Conservation (phyloP, 2,113 vertebrate species). For the Chaenogobius annularis region DNA sequence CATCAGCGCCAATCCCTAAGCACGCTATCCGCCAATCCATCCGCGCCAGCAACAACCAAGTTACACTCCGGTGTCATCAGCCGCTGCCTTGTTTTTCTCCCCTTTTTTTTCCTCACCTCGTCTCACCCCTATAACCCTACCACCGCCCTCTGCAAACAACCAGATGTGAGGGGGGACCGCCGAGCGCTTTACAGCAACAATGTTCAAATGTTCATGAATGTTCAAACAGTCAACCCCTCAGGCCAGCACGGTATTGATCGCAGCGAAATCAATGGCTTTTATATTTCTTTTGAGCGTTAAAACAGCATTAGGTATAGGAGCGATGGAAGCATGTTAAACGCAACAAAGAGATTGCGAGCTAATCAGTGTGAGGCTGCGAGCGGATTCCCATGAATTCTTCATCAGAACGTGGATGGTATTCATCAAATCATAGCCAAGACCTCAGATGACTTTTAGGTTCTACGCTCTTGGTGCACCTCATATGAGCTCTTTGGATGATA, state of each 20-base stretch:
- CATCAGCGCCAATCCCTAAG: slow-evolving; percentile 49
- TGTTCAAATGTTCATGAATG: slow-evolving; percentile 44
- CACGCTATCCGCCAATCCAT: slow-evolving; percentile 29
- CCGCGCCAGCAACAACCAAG: slow-evolving; percentile 42
- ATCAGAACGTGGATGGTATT: slow-evolving; percentile 55
- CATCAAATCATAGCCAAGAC: slow-evolving; percentile 56
- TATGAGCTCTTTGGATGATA: not conserved
- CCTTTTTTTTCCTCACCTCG: slow-evolving; percentile 45
- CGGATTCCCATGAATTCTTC: slow-evolving; percentile 52
- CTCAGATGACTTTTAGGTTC: slow-evolving; percentile 45
- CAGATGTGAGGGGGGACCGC: not conserved
- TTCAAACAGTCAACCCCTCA: slow-evolving; percentile 41
- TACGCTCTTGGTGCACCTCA: not conserved
- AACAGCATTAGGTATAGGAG: slow-evolving; percentile 23
- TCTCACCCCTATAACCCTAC: slow-evolving; percentile 22
- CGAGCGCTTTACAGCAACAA: slow-evolving; percentile 33
- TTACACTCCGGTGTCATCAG: slow-evolving; percentile 68
- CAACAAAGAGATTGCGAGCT: slow-evolving; percentile 44
- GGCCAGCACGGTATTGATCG: slow-evolving; percentile 48
- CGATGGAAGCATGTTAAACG: slow-evolving; percentile 52
- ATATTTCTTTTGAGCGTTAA: slow-evolving; percentile 54
- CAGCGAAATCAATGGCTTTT: slow-evolving; percentile 57
- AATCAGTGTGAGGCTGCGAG: slow-evolving; percentile 31
- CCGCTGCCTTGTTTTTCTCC: slow-evolving; percentile 18
- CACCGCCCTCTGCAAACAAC: slow-evolving; percentile 1